A percentile compares a stretch with the other conserved stretches of the same genome.
These are phyloP conservation scores for Tipula helvola DNA, from an alignment of 2,888 invertebrate genomes.

Conservation along the genomic window DNA sequence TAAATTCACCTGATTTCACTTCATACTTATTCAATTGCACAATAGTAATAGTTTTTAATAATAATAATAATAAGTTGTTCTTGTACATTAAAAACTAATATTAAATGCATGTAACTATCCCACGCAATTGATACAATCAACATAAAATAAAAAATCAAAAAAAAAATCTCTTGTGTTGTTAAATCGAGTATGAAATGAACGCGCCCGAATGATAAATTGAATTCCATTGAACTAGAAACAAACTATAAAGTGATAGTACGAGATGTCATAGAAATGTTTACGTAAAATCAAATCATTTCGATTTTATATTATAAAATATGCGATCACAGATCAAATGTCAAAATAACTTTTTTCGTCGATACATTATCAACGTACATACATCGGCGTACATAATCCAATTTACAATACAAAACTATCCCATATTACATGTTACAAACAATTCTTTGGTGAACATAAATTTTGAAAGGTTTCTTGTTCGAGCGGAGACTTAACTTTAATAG, in stretches of 20 bases:
- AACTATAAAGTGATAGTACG: neutral
- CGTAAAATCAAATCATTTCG: neutral
- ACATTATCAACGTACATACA: neutral
- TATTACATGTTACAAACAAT: neutral
- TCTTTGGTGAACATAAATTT: neutral
- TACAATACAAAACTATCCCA: neutral
- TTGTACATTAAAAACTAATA: neutral
- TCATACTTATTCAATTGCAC: neutral
- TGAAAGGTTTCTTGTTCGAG: neutral
- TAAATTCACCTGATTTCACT: constrained; percentile 4
- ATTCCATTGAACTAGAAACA: neutral
- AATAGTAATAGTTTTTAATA: constrained; percentile 4
- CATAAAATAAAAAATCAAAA: neutral
- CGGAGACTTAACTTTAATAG: neutral
- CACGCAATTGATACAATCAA: neutral
- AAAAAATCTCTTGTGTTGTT: neutral
- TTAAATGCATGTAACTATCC: neutral
- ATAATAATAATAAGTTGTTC: neutral
- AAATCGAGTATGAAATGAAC: neutral
- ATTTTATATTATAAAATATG: neutral
- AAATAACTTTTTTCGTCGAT: neutral
- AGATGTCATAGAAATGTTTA: neutral
- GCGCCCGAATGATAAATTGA: neutral
- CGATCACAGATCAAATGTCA: neutral
- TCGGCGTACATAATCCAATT: neutral